Evolutionary conservation across 2,113 vertebrate species (phyloP).

Genomic region (Recurvirostra avosetta): DNA sequence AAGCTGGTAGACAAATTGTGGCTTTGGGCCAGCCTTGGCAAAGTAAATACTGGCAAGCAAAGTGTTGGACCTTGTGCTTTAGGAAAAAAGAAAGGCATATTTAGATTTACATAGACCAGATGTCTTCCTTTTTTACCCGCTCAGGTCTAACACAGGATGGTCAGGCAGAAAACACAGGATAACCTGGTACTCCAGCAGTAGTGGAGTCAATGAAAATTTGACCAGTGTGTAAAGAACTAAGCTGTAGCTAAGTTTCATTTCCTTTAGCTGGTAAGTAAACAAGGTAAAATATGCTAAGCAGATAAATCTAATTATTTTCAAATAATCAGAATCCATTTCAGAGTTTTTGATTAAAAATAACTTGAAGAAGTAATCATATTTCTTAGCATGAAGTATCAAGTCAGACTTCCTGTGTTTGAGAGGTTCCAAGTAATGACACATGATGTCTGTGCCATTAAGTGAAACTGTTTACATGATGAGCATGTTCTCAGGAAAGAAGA

Average conservation of each 20-base stretch:
- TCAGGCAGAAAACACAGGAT: background rate
- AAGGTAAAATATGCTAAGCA: background rate
- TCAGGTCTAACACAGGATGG: background rate
- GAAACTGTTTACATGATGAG: background rate
- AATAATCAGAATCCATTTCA: conserved; percentile 32
- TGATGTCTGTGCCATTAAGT: background rate
- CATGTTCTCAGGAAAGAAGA: background rate
- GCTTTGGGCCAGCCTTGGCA: background rate
- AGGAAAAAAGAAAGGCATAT: background rate
- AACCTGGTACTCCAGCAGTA: background rate
- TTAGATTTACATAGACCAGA: background rate
- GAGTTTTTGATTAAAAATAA: conserved; percentile 27
- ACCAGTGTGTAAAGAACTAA: background rate
- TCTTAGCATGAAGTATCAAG: conserved; percentile 10
- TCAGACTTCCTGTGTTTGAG: background rate
- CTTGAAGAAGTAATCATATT: conserved; percentile 25
- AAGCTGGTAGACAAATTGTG: background rate
- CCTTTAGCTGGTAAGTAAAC: background rate
- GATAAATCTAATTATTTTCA: conserved; percentile 27
- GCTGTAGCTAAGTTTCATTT: background rate
- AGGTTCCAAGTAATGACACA: background rate
- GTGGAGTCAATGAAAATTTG: background rate
- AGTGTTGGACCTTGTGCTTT: background rate
- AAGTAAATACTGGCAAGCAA: background rate
- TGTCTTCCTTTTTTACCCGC: background rate